phyloP scores from a whole-genome alignment of 2,797 vertebrate species.

The Galago senegalensis region DNA sequence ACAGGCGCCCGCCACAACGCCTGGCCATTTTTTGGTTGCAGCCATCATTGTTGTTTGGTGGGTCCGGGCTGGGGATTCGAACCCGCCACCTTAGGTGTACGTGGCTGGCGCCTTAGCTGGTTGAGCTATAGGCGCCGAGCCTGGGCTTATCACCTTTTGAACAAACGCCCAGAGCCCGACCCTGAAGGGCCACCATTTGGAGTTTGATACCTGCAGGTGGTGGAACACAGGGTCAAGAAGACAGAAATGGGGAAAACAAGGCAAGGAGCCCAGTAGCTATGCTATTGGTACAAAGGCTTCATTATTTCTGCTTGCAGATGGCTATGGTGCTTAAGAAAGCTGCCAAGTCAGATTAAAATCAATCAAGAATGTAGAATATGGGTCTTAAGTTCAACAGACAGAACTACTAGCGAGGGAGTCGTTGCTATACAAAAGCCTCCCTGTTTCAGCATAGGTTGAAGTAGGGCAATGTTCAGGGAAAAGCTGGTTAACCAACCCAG shows the following conservation, averaged over 20 bases:
- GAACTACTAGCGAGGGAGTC: slow-evolving; percentile 81
- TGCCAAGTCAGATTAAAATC: slow-evolving; percentile 89
- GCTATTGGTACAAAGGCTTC: slow-evolving; percentile 80
- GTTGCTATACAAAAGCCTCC: slow-evolving; percentile 84
- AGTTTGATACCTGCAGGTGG: background rate
- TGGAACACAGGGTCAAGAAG: slow-evolving; percentile 2
- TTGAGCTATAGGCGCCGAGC: too few species aligned
- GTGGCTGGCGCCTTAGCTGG: too few species aligned
- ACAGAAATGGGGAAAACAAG: slow-evolving; percentile 37
- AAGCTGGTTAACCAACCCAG: slow-evolving; percentile 77
- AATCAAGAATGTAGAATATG: slow-evolving; percentile 88
- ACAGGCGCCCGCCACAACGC: too few species aligned
- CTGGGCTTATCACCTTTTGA: slow-evolving; percentile 14
- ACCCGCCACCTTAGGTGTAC: too few species aligned
- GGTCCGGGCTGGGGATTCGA: too few species aligned
- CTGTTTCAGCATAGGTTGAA: slow-evolving; percentile 79
- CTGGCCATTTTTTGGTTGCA: too few species aligned
- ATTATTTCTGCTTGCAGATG: slow-evolving; percentile 85
- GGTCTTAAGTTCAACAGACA: slow-evolving; percentile 83
- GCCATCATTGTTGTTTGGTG: too few species aligned
- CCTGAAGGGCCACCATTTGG: background rate
- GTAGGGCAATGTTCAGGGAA: slow-evolving; percentile 60
- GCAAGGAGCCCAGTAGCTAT: slow-evolving; percentile 18
- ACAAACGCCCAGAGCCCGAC: slow-evolving; percentile 26
- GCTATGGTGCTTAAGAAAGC: slow-evolving; percentile 85